phyloP scores from a whole-genome alignment of 2,888 invertebrate species.

The Caenorhabditis afra region DNA sequence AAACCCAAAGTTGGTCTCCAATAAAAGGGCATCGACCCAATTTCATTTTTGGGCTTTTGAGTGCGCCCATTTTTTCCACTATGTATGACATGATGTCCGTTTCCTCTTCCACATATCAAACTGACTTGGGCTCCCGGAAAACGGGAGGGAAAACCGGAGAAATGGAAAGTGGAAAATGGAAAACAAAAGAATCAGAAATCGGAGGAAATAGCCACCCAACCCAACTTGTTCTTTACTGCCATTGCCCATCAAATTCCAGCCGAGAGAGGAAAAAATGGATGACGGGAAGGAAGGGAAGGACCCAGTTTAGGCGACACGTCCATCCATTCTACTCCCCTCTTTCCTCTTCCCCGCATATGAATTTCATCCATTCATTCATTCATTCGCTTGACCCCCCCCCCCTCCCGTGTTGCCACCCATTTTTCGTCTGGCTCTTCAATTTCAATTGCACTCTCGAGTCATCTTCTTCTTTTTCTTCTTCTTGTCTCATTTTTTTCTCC shows the following conservation, averaged over 20 bases:
- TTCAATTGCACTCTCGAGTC: slow-evolving; percentile 33
- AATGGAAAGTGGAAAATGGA: not conserved
- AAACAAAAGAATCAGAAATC: slow-evolving; percentile 20
- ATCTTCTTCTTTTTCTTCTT: not conserved
- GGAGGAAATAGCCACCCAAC: slow-evolving; percentile 22
- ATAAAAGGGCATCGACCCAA: no score
- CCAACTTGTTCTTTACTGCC: slow-evolving; percentile 2
- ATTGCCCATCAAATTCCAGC: no score
- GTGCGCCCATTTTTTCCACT: slow-evolving; percentile 8
- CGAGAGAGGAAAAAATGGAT: not conserved
- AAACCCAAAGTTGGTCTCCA: no score
- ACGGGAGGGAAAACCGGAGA: not conserved
- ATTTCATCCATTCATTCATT: no score
- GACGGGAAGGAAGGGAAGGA: not conserved
- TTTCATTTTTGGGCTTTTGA: no score
- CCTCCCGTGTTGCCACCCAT: slow-evolving; percentile 5
- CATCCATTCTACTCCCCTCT: not conserved
- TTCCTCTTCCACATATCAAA: slow-evolving; percentile 37
- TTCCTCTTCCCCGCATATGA: not conserved
- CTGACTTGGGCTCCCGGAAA: slow-evolving; percentile 40
- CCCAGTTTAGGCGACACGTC: no score
- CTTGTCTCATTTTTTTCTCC: not conserved
- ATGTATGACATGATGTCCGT: not conserved
- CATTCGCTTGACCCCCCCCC: slow-evolving; percentile 11
- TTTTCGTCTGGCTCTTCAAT: slow-evolving; percentile 22